A percentile compares a stretch with the other conserved stretches of the same genome.
phyloP scores from a whole-genome alignment of 2,888 invertebrate species.

The Caenorhabditis auriculariae region DNA sequence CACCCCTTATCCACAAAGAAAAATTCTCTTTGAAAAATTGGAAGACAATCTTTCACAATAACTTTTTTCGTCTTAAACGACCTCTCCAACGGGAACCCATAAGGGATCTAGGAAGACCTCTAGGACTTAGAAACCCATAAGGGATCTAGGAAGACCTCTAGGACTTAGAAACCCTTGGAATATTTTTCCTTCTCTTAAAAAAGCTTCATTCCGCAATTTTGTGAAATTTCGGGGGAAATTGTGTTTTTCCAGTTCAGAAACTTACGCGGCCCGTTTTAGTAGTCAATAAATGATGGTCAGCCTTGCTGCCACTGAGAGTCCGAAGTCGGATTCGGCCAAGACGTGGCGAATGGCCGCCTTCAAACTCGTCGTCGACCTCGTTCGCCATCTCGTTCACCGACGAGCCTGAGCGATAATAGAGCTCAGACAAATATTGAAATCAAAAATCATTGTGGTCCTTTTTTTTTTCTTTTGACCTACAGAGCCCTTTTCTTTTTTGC shows the following conservation, averaged over 20 bases:
- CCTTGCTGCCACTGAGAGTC: conserved; percentile 47
- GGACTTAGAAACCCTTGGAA: too few relatives aligned
- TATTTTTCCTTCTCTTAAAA: neutral
- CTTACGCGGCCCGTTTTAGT: conserved; percentile 55
- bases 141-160: too few relatives aligned
- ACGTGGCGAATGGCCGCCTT: conserved; percentile 25
- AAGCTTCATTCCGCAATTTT: neutral
- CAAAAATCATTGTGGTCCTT: too few relatives aligned
- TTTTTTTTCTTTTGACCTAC: neutral
- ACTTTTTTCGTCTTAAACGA: too few relatives aligned
- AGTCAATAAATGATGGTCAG: conserved; percentile 63
- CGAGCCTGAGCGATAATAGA: conserved; percentile 25
- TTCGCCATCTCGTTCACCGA: conserved; percentile 47
- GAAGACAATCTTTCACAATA: too few relatives aligned
- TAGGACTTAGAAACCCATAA: too few relatives aligned
- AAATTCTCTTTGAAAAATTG: too few relatives aligned
- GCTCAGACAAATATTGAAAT: conserved; percentile 1
- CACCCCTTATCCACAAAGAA: too few relatives aligned
- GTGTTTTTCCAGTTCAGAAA: too few relatives aligned
- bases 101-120: too few relatives aligned
- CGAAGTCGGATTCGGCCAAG: conserved; percentile 41
- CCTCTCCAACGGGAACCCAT: too few relatives aligned
- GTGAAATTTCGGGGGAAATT: conserved; percentile 1
- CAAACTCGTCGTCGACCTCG: conserved; percentile 10
- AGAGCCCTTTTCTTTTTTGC: neutral